Base-by-base conservation (phyloP, 2,113 vertebrate genomes). In the Gambusia affinis region DNA sequence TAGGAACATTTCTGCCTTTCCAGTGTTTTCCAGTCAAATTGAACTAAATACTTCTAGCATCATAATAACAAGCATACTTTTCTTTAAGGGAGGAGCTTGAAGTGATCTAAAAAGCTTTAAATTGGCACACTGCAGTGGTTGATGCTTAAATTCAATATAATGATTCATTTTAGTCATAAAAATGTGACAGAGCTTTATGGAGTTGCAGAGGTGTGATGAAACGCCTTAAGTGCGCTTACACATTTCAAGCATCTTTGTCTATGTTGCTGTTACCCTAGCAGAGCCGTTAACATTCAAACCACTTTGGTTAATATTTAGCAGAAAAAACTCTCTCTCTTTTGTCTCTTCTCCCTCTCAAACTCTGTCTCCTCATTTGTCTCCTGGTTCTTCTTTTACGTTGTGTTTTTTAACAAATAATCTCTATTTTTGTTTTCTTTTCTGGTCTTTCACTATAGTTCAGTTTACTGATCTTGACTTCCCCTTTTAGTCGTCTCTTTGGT, bases 251-350 rank as follows among this genome's bases (percentile, higher is more conserved):
- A 10, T 17, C 44, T 37, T 63, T 44, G 57, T 42, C 33, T 67
- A 6, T 31, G 28, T 15, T 63, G 31, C 60, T 70, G 37, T 42
- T 63, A 33, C 47, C 72, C 33, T 37, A 78, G 31, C 19, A 24
- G 19, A 28, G 11, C 67, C 28, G 77, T 61, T 83, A 74, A 77
- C 64, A 61, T 81, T 76, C 47, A 76, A 80, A 76, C 85, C 64
- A 64, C 12, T 60, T 64, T 19, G 51, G 80, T 84, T 86, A 80
- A 85, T 87, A 28, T 67, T 89, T 85, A 69, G 44, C 69, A 14
- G 44, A 19, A 51, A 51, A 62, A 67, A 62, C 57, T 72, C 67
- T 37, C 37, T 69, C 8, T 65, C 47, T 22, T 65, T 64, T 75
- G 30, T 81, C 24, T 74, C 42, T 62, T 64, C 65, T 10, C 70